Conservation (phyloP, 2,113 vertebrate species). For the Taurulus bubalis region DNA sequence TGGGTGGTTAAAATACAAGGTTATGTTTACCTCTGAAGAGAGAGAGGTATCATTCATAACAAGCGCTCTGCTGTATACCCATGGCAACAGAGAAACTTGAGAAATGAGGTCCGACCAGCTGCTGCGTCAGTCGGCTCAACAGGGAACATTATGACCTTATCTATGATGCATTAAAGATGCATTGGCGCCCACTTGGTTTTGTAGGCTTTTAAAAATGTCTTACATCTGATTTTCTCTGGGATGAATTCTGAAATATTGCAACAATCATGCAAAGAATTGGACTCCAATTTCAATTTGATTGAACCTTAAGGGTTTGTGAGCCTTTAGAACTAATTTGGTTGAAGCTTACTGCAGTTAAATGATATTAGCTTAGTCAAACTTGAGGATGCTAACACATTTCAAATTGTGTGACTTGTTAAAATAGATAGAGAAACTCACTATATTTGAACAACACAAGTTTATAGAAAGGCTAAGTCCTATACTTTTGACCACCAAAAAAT, state of each 20-base stretch:
- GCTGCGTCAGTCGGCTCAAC: slow-evolving; percentile 24
- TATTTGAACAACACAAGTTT: too few species aligned
- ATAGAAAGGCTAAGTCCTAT: too few species aligned
- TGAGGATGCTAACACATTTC: neutral
- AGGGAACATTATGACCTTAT: slow-evolving; percentile 28
- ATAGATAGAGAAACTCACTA: too few species aligned
- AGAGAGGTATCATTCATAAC: slow-evolving; percentile 24
- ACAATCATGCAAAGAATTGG: neutral
- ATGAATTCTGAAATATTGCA: neutral
- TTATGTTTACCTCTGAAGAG: neutral
- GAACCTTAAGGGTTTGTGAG: neutral
- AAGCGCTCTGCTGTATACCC: slow-evolving; percentile 42
- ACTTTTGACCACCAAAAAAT: too few species aligned
- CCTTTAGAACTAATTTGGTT: neutral
- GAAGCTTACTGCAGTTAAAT: neutral
- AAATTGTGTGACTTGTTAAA: neutral
- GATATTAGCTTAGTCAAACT: neutral
- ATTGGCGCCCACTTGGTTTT: neutral
- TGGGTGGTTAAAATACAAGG: neutral
- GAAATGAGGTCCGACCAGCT: slow-evolving; percentile 38
- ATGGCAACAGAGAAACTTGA: slow-evolving; percentile 64
- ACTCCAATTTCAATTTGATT: neutral
- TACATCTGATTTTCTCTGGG: neutral
- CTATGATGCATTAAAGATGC: neutral
- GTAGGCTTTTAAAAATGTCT: neutral